A percentile compares a stretch with the other conserved stretches of the same genome.
Evolutionary conservation across 2,797 vertebrate species (phyloP).

Genomic region (Coreius guichenoti): DNA sequence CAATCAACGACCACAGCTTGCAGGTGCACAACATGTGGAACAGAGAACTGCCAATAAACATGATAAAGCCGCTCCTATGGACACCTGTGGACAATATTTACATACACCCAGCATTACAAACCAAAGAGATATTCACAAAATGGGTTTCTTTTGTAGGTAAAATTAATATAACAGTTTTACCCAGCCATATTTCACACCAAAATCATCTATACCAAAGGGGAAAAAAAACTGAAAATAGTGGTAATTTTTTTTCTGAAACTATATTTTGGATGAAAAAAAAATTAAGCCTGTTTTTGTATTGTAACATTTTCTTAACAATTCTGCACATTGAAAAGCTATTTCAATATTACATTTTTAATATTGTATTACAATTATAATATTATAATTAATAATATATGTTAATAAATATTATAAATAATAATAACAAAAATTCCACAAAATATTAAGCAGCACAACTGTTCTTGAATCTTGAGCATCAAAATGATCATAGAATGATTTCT

Average conservation of each 20-base stretch:
- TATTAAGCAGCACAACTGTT: background rate
- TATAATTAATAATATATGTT: too few relatives aligned
- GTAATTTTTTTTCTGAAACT: too few relatives aligned
- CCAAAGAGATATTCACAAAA: background rate
- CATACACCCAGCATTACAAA: constrained; percentile 55
- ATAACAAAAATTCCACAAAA: background rate
- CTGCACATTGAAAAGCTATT: too few relatives aligned
- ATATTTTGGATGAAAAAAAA: background rate
- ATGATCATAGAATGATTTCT: background rate
- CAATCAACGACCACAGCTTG: constrained; percentile 86
- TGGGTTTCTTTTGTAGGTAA: background rate
- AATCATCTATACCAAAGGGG: background rate
- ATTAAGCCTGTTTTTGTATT: background rate
- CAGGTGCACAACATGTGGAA: constrained; percentile 91
- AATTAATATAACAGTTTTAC: background rate
- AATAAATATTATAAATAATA: too few relatives aligned
- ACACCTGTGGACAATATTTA: constrained; percentile 75
- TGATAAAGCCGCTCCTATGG: constrained; percentile 87
- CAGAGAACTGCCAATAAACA: constrained; percentile 85
- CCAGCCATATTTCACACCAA: background rate
- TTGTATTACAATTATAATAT: too few relatives aligned
- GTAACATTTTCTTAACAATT: background rate
- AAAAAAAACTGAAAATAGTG: too few relatives aligned
- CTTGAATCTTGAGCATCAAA: background rate
- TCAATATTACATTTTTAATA: too few relatives aligned